These are phyloP conservation scores for Drosophila meridionalis DNA, from an alignment of 2,888 invertebrate genomes.

Conservation along the genomic window DNA sequence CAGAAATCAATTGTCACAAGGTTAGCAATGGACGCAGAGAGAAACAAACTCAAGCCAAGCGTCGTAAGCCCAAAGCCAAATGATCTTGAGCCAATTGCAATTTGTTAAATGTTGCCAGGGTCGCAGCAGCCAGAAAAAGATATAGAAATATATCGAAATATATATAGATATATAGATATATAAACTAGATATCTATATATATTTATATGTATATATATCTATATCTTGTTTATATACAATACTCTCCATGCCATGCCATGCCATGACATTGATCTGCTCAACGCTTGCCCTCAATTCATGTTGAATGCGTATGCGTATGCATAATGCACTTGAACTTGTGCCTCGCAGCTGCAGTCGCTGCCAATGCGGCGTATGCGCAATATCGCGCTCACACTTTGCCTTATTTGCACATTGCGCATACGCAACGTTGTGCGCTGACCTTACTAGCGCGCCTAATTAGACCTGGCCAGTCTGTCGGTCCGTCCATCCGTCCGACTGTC, in stretches of 20 bases:
- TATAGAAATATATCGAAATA: conserved; percentile 20
- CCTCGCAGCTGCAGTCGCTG: conserved; percentile 18
- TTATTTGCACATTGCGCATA: conserved; percentile 75
- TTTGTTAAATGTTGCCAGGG: conserved; percentile 67
- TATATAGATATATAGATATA: background rate
- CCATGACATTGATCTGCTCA: conserved; percentile 63
- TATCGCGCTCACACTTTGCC: conserved; percentile 32
- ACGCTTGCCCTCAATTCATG: conserved; percentile 36
- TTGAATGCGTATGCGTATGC: conserved; percentile 63
- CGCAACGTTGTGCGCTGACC: conserved; percentile 64
- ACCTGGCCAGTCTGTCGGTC: conserved; percentile 1
- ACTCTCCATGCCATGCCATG: conserved; percentile 25
- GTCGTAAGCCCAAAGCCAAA: conserved; percentile 33
- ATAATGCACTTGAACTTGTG: conserved; percentile 73
- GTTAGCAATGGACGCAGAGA: conserved; percentile 29
- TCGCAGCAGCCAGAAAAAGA: conserved; percentile 48
- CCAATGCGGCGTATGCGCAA: conserved; percentile 58
- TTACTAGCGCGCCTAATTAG: conserved; percentile 64
- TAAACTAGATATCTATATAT: background rate
- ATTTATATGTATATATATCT: no score
- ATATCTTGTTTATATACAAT: no score
- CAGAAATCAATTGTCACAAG: conserved; percentile 62
- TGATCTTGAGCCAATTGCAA: conserved; percentile 80
- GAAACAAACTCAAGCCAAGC: background rate
- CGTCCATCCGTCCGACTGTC: background rate